phyloP scores from a whole-genome alignment of 2,888 invertebrate species.

The Cylindroiulus punctatus region DNA sequence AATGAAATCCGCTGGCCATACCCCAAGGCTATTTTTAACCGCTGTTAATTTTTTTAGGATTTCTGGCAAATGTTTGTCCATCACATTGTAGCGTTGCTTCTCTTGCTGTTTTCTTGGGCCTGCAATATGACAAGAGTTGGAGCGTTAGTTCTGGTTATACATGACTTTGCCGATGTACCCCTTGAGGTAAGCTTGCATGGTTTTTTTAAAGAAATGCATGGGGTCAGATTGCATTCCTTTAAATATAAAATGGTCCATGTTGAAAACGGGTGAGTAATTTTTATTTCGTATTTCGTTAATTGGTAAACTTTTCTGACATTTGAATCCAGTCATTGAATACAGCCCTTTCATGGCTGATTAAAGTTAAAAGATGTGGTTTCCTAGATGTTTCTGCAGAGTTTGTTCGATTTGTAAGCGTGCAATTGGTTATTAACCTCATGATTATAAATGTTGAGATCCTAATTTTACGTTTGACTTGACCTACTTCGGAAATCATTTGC shows the following conservation, averaged over 20 bases:
- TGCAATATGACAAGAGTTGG: conserved; percentile 92
- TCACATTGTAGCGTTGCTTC: conserved; percentile 89
- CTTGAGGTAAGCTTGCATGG: conserved; percentile 74
- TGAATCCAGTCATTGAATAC: too few relatives aligned
- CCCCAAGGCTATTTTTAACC: conserved; percentile 27
- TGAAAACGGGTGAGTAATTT: conserved; percentile 47
- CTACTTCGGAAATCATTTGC: too few relatives aligned
- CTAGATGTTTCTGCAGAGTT: too few relatives aligned
- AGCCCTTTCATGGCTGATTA: too few relatives aligned
- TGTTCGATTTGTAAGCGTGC: too few relatives aligned
- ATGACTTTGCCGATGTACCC: conserved; percentile 91
- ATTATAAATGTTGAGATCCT: too few relatives aligned
- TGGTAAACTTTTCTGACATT: too few relatives aligned
- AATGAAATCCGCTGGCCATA: neutral
- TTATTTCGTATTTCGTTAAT: too few relatives aligned
- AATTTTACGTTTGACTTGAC: too few relatives aligned
- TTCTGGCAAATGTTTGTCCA: conserved; percentile 99
- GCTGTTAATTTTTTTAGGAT: conserved; percentile 68
- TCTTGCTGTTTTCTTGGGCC: conserved; percentile 93
- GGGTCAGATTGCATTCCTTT: neutral
- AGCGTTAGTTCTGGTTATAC: conserved; percentile 84
- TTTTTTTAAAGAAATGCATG: neutral
- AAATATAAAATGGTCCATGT: neutral
- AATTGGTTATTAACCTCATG: too few relatives aligned
- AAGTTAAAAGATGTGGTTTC: too few relatives aligned